phyloP scores from a whole-genome alignment of 2,113 vertebrate species.

The Nymphicus hollandicus region DNA sequence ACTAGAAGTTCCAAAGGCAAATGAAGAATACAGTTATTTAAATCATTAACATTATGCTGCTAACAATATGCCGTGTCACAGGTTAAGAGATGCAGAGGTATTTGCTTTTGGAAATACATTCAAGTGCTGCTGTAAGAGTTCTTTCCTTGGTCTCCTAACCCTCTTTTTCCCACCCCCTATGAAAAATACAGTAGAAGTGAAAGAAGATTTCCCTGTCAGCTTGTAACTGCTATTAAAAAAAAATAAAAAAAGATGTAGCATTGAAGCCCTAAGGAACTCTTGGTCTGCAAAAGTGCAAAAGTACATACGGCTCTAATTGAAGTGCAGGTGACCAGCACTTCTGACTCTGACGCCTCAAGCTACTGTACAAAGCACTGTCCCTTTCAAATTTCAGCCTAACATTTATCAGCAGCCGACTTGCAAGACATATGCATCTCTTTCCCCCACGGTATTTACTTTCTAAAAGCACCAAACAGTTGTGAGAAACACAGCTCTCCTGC shows the following conservation, averaged over 20 bases:
- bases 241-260: background rate
- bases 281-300: conserved; percentile 16
- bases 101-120: background rate
- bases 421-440: background rate
- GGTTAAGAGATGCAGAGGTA: background rate
- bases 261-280: conserved; percentile 7
- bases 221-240: background rate
- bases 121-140: background rate
- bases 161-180: background rate
- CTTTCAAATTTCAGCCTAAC: conserved; percentile 21
- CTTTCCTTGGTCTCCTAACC: background rate
- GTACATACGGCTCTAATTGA: background rate
- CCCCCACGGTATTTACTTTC: background rate
- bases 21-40: background rate
- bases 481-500: background rate
- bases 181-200: background rate
- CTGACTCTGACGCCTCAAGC: background rate
- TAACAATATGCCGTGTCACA: background rate
- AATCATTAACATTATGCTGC: background rate
- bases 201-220: background rate
- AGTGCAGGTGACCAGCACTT: conserved; percentile 33
- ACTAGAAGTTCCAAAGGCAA: background rate
- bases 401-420: background rate
- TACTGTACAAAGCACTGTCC: background rate
- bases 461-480: background rate